phyloP scores from a whole-genome alignment of 2,888 invertebrate genomes.

The Itoplectis maculator region DNA sequence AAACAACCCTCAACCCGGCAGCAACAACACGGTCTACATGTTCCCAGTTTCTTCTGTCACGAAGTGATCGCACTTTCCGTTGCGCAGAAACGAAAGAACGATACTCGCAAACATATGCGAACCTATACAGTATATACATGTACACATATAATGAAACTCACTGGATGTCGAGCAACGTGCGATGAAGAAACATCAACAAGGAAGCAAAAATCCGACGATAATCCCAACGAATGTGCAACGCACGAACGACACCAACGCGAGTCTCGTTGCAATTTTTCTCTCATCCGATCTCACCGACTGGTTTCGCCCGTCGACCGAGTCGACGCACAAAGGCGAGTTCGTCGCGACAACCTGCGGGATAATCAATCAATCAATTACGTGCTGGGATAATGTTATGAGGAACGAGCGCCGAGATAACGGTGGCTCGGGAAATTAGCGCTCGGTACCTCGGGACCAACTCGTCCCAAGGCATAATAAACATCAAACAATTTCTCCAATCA shows the following conservation, averaged over 20 bases:
- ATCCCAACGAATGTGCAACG: slow-evolving; percentile 32
- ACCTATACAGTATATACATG: too few species aligned
- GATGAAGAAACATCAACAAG: slow-evolving; percentile 29
- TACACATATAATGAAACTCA: slow-evolving; percentile 26
- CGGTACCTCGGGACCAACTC: slow-evolving; percentile 50
- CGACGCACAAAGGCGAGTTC: slow-evolving; percentile 24
- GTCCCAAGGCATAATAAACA: slow-evolving; percentile 50
- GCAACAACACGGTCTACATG: slow-evolving; percentile 14
- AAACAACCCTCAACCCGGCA: slow-evolving; percentile 35
- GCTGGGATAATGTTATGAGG: slow-evolving; percentile 50
- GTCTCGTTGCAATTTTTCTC: slow-evolving; percentile 46
- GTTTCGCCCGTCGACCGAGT: slow-evolving; percentile 21
- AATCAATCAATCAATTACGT: slow-evolving; percentile 64
- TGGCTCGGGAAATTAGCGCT: slow-evolving; percentile 41
- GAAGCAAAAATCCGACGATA: slow-evolving; percentile 54
- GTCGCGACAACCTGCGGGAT: slow-evolving; percentile 23
- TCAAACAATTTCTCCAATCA: slow-evolving; percentile 65
- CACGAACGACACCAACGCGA: slow-evolving; percentile 48
- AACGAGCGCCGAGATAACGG: not conserved
- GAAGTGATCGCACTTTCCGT: slow-evolving; percentile 62
- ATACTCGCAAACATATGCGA: slow-evolving; percentile 9
- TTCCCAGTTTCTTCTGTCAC: slow-evolving; percentile 60
- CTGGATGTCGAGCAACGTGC: slow-evolving; percentile 24
- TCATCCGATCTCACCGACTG: slow-evolving; percentile 37
- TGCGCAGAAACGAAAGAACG: slow-evolving; percentile 64